Percentiles rank a stretch among this genome's conserved stretches.
Evolutionary conservation across 1,140 invertebrate genomes (phyloP).

Genomic region (Branchinecta lindahli): DNA sequence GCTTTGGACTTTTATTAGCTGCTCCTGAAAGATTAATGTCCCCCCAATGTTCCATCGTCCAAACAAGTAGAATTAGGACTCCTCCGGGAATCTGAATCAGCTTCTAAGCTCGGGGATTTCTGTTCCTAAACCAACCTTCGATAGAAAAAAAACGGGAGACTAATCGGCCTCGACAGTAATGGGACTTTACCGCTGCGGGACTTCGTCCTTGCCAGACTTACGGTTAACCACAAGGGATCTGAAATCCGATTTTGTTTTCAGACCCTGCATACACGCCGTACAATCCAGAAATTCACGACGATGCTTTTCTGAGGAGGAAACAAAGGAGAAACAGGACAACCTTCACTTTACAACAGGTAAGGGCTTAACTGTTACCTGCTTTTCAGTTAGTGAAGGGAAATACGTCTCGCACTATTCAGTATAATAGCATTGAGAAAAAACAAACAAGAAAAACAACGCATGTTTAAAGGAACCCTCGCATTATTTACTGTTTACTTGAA

Average conservation of each 20-base stretch:
- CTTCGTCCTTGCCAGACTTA: too few relatives aligned
- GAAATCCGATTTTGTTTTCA: slow-evolving; percentile 32
- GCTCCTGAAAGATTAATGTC: background rate
- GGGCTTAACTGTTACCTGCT: background rate
- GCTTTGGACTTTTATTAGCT: background rate
- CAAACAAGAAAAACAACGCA: too few relatives aligned
- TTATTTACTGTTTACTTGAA: background rate
- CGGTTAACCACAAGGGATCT: too few relatives aligned
- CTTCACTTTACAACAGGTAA: slow-evolving; percentile 86
- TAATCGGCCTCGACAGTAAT: background rate
- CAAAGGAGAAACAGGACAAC: slow-evolving; percentile 89
- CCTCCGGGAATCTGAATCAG: background rate
- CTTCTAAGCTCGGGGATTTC: background rate
- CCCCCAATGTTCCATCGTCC: background rate
- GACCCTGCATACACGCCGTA: slow-evolving; percentile 79
- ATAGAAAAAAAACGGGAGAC: background rate
- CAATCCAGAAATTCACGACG: slow-evolving; percentile 80
- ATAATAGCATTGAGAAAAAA: too few relatives aligned
- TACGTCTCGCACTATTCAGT: background rate
- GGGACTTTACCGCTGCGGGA: background rate
- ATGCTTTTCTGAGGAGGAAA: slow-evolving; percentile 87
- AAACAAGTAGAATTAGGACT: slow-evolving; percentile 6
- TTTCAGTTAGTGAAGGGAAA: background rate
- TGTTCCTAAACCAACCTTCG: background rate
- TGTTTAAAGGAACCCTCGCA: background rate